Conservation (phyloP, 1,140 invertebrate genomes). For the Zaprionus capensis region DNA sequence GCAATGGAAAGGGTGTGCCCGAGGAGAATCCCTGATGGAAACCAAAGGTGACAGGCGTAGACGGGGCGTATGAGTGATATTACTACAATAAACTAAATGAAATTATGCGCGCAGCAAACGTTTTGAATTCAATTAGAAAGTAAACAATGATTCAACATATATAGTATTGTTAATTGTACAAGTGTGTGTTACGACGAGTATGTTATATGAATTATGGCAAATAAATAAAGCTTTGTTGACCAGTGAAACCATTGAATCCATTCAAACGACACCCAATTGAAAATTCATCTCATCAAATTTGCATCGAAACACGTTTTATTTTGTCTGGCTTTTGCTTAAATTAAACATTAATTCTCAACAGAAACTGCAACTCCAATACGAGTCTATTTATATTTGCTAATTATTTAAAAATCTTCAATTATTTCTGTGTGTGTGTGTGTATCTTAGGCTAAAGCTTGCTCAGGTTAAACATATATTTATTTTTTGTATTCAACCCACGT, state of each 20-base stretch:
- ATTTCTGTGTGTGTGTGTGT: conserved; percentile 29
- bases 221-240: conserved; percentile 46
- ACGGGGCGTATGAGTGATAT: conserved; percentile 76
- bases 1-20: conserved; percentile 61
- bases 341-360: conserved; percentile 24
- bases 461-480: conserved; percentile 39
- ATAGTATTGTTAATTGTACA: conserved; percentile 61
- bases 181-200: conserved; percentile 43
- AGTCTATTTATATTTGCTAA: conserved; percentile 51
- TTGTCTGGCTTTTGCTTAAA: conserved; percentile 32
- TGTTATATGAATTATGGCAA: conserved; percentile 68
- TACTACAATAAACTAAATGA: conserved; percentile 58
- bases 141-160: conserved; percentile 34
- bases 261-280: conserved; percentile 4
- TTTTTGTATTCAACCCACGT: conserved; percentile 28
- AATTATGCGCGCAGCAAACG: conserved; percentile 20
- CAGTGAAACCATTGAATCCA: not conserved
- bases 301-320: conserved; percentile 44
- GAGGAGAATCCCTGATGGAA: conserved; percentile 53
- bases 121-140: not conserved
- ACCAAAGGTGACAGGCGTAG: conserved; percentile 49
- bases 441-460: conserved; percentile 62
- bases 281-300: conserved; percentile 30
- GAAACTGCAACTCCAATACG: conserved; percentile 52
- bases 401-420: conserved; percentile 45